Evolutionary conservation across 2,888 invertebrate genomes (phyloP).

Genomic region (Poecilus cupreus): DNA sequence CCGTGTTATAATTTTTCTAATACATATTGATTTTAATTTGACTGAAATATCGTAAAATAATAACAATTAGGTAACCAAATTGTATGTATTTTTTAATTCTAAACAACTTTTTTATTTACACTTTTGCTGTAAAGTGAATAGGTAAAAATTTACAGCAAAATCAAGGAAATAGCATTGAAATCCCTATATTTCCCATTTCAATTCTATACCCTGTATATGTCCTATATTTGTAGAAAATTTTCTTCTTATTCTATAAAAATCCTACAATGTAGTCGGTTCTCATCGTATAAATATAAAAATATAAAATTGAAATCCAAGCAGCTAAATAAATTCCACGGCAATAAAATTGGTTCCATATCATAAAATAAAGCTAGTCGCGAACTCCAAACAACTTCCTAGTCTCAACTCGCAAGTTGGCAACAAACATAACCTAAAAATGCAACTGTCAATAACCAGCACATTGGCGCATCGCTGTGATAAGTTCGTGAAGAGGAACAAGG

Average conservation of each 20-base stretch:
- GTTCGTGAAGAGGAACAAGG: background rate
- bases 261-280: background rate
- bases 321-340: slow-evolving; percentile 3
- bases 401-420: slow-evolving; percentile 22
- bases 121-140: too few species aligned
- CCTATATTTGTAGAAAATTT: too few species aligned
- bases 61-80: too few species aligned
- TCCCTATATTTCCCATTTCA: too few species aligned
- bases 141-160: too few species aligned
- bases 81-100: too few species aligned
- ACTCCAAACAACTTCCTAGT: background rate
- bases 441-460: slow-evolving; percentile 10
- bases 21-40: too few species aligned
- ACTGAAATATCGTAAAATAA: too few species aligned
- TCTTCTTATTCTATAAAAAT: background rate
- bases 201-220: too few species aligned
- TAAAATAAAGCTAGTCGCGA: slow-evolving; percentile 23
- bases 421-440: slow-evolving; percentile 36
- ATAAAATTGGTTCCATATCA: slow-evolving; percentile 31
- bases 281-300: slow-evolving; percentile 14
- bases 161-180: too few species aligned
- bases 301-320: slow-evolving; percentile 19
- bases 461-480: slow-evolving; percentile 15
- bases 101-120: too few species aligned
- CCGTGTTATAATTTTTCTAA: too few species aligned